Evolutionary conservation across 2,113 vertebrate genomes (phyloP), one percentile per base, ranked within the genome.

Genomic region (Megalops atlanticus): DNA sequence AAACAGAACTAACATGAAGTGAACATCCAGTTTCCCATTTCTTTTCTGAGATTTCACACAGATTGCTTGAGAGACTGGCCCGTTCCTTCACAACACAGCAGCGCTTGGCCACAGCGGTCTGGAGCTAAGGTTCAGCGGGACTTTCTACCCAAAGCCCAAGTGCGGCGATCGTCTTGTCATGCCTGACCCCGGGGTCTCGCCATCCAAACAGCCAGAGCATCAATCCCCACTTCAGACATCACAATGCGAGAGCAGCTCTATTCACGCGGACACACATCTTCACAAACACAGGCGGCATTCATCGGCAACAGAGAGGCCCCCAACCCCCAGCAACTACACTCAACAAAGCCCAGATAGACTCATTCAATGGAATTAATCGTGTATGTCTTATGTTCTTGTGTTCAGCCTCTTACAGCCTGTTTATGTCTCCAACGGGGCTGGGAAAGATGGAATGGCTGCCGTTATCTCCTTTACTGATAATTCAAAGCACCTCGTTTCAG

Each of bases 251-350:
- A 43, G 73, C 8, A 27, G 5, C 41, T 31, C n/a, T 24, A 27
- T 31, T 74, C 73, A 45, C 40, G 2, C 39, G 1, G 40, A 27
- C 39, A 40, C 70, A 18, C 15, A 21, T 3, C 35, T 21, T 14
- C 4, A 21, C 24, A 64, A 64, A 64, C 58, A 64, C 58, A 38
- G 69, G 69, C 69, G 0, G 69, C 31, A 71, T 71, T 71, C 58
- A 64, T 31, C 58, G 7, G 4, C 58, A 70, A 70, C 27, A 31
- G 58, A 68, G 31, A 2, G 33, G 8, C 36, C 86, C 84, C 86
- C 52, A 58, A n/a, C 52, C 58, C 58, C 58, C n/a, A 4, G 4
- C 3, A 24, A 64, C 54, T 8, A 31, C 58, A 27, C 58, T 64
- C 58, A 64, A 64, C 18, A 71, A 71, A 71, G 69, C 36, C 14